Evolutionary conservation across 2,113 vertebrate genomes (phyloP).

Genomic region (Onychostoma macrolepis): DNA sequence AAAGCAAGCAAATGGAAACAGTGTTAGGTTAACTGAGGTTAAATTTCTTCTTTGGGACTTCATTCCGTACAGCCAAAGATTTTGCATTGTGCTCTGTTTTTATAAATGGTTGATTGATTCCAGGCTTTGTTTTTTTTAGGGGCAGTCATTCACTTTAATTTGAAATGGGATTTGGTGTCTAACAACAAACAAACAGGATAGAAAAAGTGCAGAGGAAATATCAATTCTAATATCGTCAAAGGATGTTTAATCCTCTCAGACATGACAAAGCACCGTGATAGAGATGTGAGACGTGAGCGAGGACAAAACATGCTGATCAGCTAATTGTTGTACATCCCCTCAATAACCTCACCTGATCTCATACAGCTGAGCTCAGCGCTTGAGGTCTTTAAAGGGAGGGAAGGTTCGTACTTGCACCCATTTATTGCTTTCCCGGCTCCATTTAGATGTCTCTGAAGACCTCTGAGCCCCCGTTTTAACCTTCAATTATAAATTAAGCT

Average conservation of each 20-base stretch:
- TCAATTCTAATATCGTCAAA: not conserved
- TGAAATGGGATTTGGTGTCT: slow-evolving; percentile 16
- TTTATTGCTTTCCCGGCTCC: slow-evolving; percentile 73
- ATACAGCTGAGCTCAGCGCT: slow-evolving; percentile 74
- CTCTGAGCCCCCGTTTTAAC: slow-evolving; percentile 76
- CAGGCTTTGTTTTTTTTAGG: not conserved
- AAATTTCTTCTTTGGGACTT: not conserved
- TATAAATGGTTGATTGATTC: not conserved
- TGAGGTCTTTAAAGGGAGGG: slow-evolving; percentile 74
- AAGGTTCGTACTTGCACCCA: slow-evolving; percentile 75
- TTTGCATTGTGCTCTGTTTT: not conserved
- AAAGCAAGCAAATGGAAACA: not conserved
- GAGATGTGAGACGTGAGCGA: not conserved
- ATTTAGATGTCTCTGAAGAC: slow-evolving; percentile 72
- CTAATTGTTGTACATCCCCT: slow-evolving; percentile 57
- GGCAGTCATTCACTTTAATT: slow-evolving; percentile 14
- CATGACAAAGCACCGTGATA: not conserved
- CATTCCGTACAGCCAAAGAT: not conserved
- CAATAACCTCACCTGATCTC: slow-evolving; percentile 59
- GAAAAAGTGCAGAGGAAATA: slow-evolving; percentile 4
- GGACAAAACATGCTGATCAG: slow-evolving; percentile 64
- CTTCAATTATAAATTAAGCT: slow-evolving; percentile 81
- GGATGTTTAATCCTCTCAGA: slow-evolving; percentile 17
- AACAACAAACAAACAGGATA: slow-evolving; percentile 16
- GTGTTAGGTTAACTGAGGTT: slow-evolving; percentile 3